Conservation (phyloP, 2,113 vertebrate species). For the Romanogobio albipinnatus region DNA sequence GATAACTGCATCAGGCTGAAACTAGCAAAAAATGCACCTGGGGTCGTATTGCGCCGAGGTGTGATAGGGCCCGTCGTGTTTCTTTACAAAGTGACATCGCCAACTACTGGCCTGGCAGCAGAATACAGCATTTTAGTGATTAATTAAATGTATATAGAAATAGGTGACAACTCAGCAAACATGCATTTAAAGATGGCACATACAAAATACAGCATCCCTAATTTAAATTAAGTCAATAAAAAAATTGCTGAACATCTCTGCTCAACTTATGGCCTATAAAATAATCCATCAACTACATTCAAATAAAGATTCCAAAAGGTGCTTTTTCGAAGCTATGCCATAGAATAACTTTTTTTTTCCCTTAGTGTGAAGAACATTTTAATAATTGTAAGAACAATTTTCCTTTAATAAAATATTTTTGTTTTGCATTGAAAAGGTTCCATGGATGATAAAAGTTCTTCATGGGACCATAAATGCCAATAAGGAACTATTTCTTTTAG, state of each 20-base stretch:
- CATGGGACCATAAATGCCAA: background rate
- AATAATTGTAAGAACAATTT: background rate
- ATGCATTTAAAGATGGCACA: too few relatives aligned
- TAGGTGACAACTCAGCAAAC: background rate
- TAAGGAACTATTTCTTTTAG: background rate
- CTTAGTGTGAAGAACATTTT: background rate
- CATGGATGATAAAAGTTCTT: background rate
- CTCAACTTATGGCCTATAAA: too few relatives aligned
- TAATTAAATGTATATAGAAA: background rate
- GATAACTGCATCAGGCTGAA: too few relatives aligned
- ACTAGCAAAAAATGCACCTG: too few relatives aligned
- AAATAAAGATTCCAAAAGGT: too few relatives aligned
- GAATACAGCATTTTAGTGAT: too few relatives aligned
- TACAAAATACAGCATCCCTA: background rate
- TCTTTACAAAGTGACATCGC: too few relatives aligned
- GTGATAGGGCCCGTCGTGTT: too few relatives aligned
- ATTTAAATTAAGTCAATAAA: background rate
- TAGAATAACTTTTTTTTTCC: background rate
- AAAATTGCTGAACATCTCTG: too few relatives aligned
- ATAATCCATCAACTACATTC: background rate
- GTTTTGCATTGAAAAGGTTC: background rate
- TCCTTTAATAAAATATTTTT: background rate
- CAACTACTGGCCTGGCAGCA: too few relatives aligned
- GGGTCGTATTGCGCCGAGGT: too few relatives aligned
- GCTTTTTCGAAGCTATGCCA: background rate